Conservation (phyloP, 64 coral and sea anemone genomes). For the Montipora cactus region DNA sequence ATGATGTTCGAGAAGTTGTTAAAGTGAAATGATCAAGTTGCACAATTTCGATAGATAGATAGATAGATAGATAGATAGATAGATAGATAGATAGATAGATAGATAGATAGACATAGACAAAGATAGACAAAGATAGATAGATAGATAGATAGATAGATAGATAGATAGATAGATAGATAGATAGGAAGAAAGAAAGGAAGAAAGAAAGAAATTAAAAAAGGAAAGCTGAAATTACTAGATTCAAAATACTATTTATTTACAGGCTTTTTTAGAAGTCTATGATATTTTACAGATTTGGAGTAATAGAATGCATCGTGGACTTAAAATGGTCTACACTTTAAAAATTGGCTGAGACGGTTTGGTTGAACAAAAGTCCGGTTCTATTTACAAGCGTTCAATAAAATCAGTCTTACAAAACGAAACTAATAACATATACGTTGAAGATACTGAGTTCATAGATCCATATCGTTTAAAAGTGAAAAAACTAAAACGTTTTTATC, state of each 20-base stretch:
- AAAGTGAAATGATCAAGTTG: too few species aligned
- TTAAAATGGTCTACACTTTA: not conserved
- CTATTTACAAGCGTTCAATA: not conserved
- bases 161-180: too few species aligned
- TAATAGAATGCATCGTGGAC: not conserved
- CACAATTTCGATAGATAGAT: too few species aligned
- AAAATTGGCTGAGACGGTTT: not conserved
- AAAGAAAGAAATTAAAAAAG: not conserved
- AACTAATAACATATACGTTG: not conserved
- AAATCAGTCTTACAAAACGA: not conserved
- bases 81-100: too few species aligned
- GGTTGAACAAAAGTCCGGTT: not conserved
- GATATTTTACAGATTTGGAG: constrained; percentile 3
- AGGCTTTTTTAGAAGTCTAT: not conserved
- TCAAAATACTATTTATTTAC: constrained; percentile 60
- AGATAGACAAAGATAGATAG: too few species aligned
- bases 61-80: too few species aligned
- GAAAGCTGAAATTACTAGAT: not conserved
- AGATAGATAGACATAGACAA: too few species aligned
- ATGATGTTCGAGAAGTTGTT: too few species aligned
- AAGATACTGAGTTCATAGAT: not conserved
- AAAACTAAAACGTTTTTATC: too few species aligned
- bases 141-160: too few species aligned
- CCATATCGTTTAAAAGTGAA: too few species aligned
- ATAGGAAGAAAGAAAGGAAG: too few species aligned